Evolutionary conservation across 2,888 invertebrate species (phyloP).

Genomic region (Lepidonotus clava): DNA sequence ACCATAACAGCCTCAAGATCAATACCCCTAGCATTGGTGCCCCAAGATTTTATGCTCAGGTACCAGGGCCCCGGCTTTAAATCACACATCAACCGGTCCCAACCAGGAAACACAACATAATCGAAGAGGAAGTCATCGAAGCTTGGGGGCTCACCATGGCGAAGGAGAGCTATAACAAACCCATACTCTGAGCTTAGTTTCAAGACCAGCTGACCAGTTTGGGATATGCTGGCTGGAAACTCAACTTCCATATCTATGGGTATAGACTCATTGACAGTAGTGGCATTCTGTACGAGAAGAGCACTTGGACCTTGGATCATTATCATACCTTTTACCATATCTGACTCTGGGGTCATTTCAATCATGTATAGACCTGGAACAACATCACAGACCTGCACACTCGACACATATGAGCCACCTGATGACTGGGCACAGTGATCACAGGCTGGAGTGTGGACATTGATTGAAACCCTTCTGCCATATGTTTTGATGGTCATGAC

Average conservation of each 20-base stretch:
- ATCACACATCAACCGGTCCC: neutral
- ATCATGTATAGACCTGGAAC: constrained; percentile 6
- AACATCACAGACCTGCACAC: neutral
- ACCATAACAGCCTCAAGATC: neutral
- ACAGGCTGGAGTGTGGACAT: neutral
- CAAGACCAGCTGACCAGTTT: neutral
- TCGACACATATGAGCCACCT: neutral
- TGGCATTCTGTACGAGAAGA: neutral
- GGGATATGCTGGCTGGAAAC: neutral
- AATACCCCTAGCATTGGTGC: constrained; percentile 6
- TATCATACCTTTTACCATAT: neutral
- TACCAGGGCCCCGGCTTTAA: neutral
- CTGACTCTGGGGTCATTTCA: neutral
- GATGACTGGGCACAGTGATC: neutral
- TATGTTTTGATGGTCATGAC: neutral
- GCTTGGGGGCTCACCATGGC: neutral
- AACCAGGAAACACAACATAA: neutral
- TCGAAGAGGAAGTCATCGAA: constrained; percentile 3
- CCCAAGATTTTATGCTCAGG: neutral
- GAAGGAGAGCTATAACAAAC: neutral
- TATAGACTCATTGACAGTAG: neutral
- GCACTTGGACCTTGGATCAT: neutral
- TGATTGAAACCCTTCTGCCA: neutral
- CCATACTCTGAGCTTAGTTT: neutral
- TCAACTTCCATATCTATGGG: neutral